phyloP scores from a whole-genome alignment of 1,140 invertebrate species.

The Brachionus manjavacas region DNA sequence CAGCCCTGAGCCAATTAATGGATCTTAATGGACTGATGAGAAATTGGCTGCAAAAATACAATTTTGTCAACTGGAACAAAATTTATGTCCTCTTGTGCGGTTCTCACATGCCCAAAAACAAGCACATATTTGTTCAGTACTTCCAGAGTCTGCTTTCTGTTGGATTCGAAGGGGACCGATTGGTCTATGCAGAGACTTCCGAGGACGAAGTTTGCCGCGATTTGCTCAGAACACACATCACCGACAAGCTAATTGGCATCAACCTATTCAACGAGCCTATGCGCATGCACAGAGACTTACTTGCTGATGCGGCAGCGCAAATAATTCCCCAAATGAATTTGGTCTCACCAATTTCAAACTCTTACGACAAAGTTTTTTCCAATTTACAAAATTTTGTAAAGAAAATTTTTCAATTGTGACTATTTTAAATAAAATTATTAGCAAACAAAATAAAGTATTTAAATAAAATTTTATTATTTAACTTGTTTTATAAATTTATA shows the following conservation, averaged over 20 bases:
- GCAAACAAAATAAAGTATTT: no score
- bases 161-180: background rate
- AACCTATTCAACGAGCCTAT: background rate
- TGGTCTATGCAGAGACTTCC: background rate
- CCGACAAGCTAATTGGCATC: background rate
- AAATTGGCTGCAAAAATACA: background rate
- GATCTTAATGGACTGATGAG: background rate
- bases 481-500: background rate
- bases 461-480: background rate
- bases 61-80: background rate
- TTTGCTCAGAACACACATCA: slow-evolving; percentile 7
- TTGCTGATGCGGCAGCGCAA: background rate
- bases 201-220: background rate
- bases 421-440: no score
- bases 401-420: background rate
- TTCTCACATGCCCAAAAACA: slow-evolving; percentile 16
- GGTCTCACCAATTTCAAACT: background rate
- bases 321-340: background rate
- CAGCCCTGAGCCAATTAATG: background rate
- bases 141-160: background rate
- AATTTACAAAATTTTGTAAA: background rate
- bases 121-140: background rate
- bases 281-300: background rate
- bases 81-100: background rate
- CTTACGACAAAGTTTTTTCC: background rate